Conservation (phyloP, 2,888 invertebrate genomes). For the Drosophila cracens region DNA sequence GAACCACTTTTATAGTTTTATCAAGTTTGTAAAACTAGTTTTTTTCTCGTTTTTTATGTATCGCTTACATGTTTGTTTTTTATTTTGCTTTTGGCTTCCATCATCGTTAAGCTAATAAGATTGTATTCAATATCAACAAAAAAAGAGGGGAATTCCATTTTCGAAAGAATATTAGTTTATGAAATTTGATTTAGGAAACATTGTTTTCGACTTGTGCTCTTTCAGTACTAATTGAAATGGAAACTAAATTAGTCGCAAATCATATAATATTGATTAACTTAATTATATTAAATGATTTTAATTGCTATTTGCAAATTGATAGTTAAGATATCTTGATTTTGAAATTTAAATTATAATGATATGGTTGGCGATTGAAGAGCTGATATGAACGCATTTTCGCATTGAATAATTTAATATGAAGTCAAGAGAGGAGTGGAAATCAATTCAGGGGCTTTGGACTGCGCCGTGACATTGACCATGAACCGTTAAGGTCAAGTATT, state of each 20-base stretch:
- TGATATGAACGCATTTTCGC: neutral
- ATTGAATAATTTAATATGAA: neutral
- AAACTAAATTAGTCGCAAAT: neutral
- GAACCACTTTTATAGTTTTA: slow-evolving; percentile 2
- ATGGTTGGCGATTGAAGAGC: neutral
- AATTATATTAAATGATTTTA: neutral
- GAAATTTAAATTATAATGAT: neutral
- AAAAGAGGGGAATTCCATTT: neutral
- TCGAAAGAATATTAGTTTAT: neutral
- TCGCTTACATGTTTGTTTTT: neutral
- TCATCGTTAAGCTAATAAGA: neutral
- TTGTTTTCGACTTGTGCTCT: neutral
- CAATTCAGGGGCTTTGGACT: slow-evolving; percentile 5
- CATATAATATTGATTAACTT: neutral
- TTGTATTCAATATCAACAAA: neutral
- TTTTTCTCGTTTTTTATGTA: neutral
- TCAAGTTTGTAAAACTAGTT: neutral
- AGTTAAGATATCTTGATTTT: neutral
- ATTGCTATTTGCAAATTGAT: neutral
- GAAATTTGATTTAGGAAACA: neutral
- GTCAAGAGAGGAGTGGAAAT: neutral
- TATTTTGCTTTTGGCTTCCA: neutral
- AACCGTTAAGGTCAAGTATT: slow-evolving; percentile 54
- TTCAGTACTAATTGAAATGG: neutral
- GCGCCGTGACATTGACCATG: slow-evolving; percentile 63